Conservation (phyloP, 2,888 invertebrate species). For the Sussaba pulchella region DNA sequence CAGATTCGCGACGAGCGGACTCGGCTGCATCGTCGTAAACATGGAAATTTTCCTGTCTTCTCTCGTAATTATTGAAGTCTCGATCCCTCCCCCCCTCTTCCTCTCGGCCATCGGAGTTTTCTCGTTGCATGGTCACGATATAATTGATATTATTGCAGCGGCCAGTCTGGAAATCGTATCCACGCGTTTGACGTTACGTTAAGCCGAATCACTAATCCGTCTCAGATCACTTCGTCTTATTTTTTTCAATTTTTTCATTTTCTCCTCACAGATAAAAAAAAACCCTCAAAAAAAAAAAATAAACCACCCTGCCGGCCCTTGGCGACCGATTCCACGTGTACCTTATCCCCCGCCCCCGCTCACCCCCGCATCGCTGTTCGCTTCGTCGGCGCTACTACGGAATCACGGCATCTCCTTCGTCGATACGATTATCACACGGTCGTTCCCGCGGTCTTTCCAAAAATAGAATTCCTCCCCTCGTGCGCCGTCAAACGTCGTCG, state of each 20-base stretch:
- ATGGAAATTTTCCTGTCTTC: slow-evolving; percentile 36
- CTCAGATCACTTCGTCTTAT: too few relatives aligned
- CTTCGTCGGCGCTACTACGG: neutral
- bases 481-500: too few relatives aligned
- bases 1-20: neutral
- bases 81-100: neutral
- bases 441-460: slow-evolving; percentile 4
- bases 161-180: neutral
- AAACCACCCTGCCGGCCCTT: neutral
- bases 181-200: too few relatives aligned
- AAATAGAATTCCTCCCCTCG: slow-evolving; percentile 30
- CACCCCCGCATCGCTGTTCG: neutral
- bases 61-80: slow-evolving; percentile 30
- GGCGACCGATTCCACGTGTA: neutral
- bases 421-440: slow-evolving; percentile 9
- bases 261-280: too few relatives aligned
- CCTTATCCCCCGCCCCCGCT: slow-evolving; percentile 4
- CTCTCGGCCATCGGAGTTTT: slow-evolving; percentile 15
- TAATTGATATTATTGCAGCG: neutral
- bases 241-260: too few relatives aligned
- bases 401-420: slow-evolving; percentile 24
- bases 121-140: slow-evolving; percentile 23
- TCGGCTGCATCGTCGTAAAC: slow-evolving; percentile 23
- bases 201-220: too few relatives aligned
- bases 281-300: neutral